phyloP scores from a whole-genome alignment of 1,140 invertebrate species.

The Cotesia vestalis region DNA sequence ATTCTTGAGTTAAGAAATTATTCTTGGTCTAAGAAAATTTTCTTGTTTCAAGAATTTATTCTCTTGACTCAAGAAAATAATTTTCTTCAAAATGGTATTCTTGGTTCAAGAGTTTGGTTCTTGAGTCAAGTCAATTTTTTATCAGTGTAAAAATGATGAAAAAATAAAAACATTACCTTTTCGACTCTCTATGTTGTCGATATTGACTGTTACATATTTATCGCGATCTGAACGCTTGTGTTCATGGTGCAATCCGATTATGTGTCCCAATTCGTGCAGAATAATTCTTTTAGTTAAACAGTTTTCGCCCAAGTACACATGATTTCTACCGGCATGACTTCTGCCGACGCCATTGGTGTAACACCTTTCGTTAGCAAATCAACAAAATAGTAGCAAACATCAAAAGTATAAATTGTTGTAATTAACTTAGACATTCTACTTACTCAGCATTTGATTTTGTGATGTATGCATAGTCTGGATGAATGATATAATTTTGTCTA shows the following conservation, averaged over 20 bases:
- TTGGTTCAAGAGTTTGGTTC: too few relatives aligned
- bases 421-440: neutral
- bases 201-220: conserved; percentile 58
- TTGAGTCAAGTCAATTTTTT: too few relatives aligned
- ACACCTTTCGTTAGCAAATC: neutral
- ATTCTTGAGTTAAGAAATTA: too few relatives aligned
- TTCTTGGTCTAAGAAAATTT: too few relatives aligned
- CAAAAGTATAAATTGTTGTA: too few relatives aligned
- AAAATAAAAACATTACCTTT: neutral
- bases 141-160: too few relatives aligned
- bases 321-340: neutral
- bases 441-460: neutral
- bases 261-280: conserved; percentile 67
- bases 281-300: conserved; percentile 60
- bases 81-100: too few relatives aligned
- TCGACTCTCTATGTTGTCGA: conserved; percentile 58
- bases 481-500: neutral
- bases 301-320: neutral
- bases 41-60: too few relatives aligned
- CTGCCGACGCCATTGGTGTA: neutral
- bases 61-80: too few relatives aligned
- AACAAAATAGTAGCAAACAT: too few relatives aligned
- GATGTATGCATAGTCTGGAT: neutral
- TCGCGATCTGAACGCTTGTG: conserved; percentile 64
- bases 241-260: conserved; percentile 65